Percentiles rank a stretch among this genome's conserved stretches.
Conservation (phyloP, 2,888 invertebrate species). For the Conops quadrifasciatus region DNA sequence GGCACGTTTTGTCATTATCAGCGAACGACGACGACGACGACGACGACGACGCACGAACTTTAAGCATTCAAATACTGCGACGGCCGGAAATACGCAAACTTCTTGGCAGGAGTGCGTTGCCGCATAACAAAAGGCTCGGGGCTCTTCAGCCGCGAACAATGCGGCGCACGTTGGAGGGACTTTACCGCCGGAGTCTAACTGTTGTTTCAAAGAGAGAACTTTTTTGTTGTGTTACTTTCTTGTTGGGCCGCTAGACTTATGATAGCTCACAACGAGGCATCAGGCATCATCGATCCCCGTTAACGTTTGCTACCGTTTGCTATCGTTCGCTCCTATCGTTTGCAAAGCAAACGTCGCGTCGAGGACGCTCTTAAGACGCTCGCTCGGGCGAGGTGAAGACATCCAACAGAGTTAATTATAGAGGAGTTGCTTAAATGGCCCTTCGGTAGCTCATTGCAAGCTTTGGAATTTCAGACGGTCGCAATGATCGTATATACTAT, state of each 20-base stretch:
- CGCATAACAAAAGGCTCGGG: slow-evolving; percentile 7
- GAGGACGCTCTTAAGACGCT: background rate
- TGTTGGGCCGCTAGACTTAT: no score
- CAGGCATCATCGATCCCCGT: no score
- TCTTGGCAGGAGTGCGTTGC: slow-evolving; percentile 14
- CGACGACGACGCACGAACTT: background rate
- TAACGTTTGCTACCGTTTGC: background rate
- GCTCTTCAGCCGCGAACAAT: slow-evolving; percentile 13
- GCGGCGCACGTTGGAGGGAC: slow-evolving; percentile 4
- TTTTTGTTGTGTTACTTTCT: no score
- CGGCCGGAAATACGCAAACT: slow-evolving; percentile 26
- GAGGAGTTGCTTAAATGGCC: slow-evolving; percentile 35
- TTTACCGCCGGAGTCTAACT: slow-evolving; percentile 21
- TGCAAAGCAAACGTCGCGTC: background rate
- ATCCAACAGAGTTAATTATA: slow-evolving; percentile 51
- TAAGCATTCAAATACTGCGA: slow-evolving; percentile 24
- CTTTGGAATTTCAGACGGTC: background rate
- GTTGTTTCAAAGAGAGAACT: slow-evolving; percentile 18
- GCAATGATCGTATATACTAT: no score
- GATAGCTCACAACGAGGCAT: no score
- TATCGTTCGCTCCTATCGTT: background rate
- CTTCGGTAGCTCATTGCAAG: background rate
- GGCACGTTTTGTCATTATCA: slow-evolving; percentile 21
- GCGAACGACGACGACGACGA: background rate
- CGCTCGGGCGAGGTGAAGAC: slow-evolving; percentile 37